Evolutionary conservation across 1,140 invertebrate genomes (phyloP).

Genomic region (Sminthurides bifidus): DNA sequence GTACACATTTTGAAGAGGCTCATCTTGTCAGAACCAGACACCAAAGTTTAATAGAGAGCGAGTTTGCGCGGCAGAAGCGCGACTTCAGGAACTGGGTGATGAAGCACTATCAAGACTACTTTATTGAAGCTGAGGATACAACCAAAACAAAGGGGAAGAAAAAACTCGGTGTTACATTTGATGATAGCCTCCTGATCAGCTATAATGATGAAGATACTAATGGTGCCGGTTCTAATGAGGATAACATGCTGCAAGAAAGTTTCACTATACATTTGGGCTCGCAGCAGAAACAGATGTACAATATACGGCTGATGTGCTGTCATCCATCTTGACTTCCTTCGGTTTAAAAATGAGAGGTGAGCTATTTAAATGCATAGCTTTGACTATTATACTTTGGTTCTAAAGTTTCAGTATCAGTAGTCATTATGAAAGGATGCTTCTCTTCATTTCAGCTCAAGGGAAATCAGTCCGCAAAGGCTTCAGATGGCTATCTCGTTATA

Average conservation of each 20-base stretch:
- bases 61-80: conserved; percentile 56
- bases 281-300: conserved; percentile 97
- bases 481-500: conserved; percentile 89
- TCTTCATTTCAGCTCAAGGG: conserved; percentile 21
- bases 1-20: conserved; percentile 63
- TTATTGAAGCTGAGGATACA: conserved; percentile 37
- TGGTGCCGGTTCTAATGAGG: conserved; percentile 33
- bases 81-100: conserved; percentile 71
- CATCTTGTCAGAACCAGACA: conserved; percentile 61
- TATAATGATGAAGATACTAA: conserved; percentile 32
- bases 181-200: conserved; percentile 25
- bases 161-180: conserved; percentile 27
- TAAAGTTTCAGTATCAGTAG: too few relatives aligned
- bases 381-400: too few relatives aligned
- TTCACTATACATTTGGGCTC: conserved; percentile 95
- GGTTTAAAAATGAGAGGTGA: conserved; percentile 37
- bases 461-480: conserved; percentile 55
- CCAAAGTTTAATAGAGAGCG: conserved; percentile 59
- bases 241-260: conserved; percentile 67
- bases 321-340: conserved; percentile 78
- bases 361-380: too few relatives aligned
- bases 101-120: conserved; percentile 55
- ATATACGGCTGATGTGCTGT: conserved; percentile 77
- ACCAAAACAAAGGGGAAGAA: conserved; percentile 38
- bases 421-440: too few relatives aligned